phyloP scores from a whole-genome alignment of 2,888 invertebrate genomes.

The Heliconius ethilla region DNA sequence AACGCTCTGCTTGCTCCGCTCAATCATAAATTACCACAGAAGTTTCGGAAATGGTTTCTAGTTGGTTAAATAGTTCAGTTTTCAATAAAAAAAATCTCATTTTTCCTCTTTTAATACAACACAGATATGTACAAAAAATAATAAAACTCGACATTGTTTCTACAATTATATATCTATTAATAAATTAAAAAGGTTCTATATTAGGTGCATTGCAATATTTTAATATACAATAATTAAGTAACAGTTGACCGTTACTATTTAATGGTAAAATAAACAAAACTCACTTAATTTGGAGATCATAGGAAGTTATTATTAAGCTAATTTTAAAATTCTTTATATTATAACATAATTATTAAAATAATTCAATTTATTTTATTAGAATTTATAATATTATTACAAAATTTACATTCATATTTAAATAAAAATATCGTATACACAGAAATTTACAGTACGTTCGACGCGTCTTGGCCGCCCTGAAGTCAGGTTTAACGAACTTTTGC shows the following conservation, averaged over 20 bases:
- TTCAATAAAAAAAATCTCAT: not conserved
- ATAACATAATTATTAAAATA: not conserved
- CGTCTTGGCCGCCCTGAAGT: too few species aligned
- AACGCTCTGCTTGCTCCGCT: too few species aligned
- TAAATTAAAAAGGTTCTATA: not conserved
- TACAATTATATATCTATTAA: not conserved
- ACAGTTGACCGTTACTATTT: not conserved
- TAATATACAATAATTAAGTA: not conserved
- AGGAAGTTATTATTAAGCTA: not conserved
- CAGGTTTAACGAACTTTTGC: too few species aligned
- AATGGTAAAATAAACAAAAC: not conserved
- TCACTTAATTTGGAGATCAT: not conserved
- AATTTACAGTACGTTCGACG: not conserved
- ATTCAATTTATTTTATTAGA: too few species aligned
- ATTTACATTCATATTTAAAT: not conserved
- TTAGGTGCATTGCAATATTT: not conserved
- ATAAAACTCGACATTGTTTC: not conserved
- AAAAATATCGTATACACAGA: not conserved
- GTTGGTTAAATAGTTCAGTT: not conserved
- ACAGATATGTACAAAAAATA: slow-evolving; percentile 5
- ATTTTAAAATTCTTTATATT: not conserved
- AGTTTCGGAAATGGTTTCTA: too few species aligned
- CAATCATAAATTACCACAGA: too few species aligned
- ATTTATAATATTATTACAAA: too few species aligned
- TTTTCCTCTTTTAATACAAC: slow-evolving; percentile 1